A percentile compares a stretch with the other conserved stretches of the same genome.
Conservation (phyloP, 2,113 vertebrate species). For the Limanda limanda region DNA sequence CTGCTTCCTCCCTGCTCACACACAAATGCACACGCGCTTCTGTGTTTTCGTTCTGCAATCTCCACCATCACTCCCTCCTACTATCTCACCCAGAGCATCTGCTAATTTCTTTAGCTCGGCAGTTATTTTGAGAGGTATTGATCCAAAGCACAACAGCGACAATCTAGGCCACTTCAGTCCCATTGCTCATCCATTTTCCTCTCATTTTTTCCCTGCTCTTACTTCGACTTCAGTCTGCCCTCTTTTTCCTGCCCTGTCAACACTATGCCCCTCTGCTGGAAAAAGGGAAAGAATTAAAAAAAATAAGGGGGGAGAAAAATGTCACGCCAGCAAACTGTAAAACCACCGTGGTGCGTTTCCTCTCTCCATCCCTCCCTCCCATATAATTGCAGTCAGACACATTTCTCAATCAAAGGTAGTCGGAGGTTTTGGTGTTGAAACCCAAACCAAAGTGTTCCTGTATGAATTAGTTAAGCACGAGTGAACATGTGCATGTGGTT, state of each 20-base stretch:
- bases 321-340: slow-evolving; percentile 79
- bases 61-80: slow-evolving; percentile 19
- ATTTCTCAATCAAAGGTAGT: slow-evolving; percentile 83
- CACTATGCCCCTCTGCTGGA: slow-evolving; percentile 62
- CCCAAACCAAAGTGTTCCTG: slow-evolving; percentile 86
- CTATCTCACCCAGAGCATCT: slow-evolving; percentile 26
- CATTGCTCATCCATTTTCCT: slow-evolving; percentile 58
- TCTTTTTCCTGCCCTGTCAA: slow-evolving; percentile 66
- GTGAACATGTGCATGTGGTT: slow-evolving; percentile 86
- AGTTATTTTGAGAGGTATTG: slow-evolving; percentile 52
- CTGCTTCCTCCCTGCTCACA: neutral
- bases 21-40: slow-evolving; percentile 13
- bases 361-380: slow-evolving; percentile 56
- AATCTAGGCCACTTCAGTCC: slow-evolving; percentile 65
- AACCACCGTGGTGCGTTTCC: slow-evolving; percentile 69
- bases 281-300: slow-evolving; percentile 43
- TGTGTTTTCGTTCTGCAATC: neutral
- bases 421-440: slow-evolving; percentile 79
- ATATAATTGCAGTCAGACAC: slow-evolving; percentile 84
- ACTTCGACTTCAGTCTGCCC: slow-evolving; percentile 42
- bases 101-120: slow-evolving; percentile 10
- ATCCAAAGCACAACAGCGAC: slow-evolving; percentile 37
- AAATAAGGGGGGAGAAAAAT: slow-evolving; percentile 65
- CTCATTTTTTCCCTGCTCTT: slow-evolving; percentile 64
- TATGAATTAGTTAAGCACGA: slow-evolving; percentile 85